Evolutionary conservation across 2,797 vertebrate species (phyloP).

Genomic region (Amniataba percoides): DNA sequence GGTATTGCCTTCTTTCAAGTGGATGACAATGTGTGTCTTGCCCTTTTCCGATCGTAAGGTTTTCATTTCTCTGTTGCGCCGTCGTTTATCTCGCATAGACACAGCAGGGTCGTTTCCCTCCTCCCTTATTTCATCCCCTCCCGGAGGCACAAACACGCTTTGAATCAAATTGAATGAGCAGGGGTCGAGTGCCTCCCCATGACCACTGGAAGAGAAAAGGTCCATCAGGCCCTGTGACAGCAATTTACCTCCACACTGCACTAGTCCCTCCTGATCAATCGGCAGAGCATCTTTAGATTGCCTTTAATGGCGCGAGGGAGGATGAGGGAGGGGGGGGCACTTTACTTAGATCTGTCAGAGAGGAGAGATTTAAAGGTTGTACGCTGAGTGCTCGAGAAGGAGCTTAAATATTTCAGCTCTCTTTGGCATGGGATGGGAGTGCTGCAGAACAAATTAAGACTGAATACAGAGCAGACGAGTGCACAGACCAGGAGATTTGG

Average conservation of each 20-base stretch:
- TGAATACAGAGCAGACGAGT: conserved; percentile 47
- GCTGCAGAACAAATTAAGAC: conserved; percentile 67
- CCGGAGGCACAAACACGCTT: conserved; percentile 61
- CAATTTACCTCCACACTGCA: conserved; percentile 72
- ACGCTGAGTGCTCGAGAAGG: conserved; percentile 65
- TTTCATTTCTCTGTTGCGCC: conserved; percentile 16
- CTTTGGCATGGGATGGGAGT: conserved; percentile 54
- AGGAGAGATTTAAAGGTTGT: conserved; percentile 68
- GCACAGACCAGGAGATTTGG: conserved; percentile 53
- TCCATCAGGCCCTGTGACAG: conserved; percentile 72
- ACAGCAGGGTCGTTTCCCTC: conserved; percentile 47
- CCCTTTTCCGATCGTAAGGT: conserved; percentile 17
- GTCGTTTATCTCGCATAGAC: conserved; percentile 45
- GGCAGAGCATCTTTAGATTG: conserved; percentile 75
- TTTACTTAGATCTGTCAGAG: conserved; percentile 65
- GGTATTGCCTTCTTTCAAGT: background rate
- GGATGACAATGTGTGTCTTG: conserved; percentile 33
- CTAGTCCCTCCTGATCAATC: conserved; percentile 74
- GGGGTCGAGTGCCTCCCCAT: conserved; percentile 56
- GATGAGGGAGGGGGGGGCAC: conserved; percentile 15
- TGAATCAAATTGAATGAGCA: conserved; percentile 71
- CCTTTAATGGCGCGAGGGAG: conserved; percentile 71
- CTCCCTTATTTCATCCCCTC: conserved; percentile 44
- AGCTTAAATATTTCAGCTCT: conserved; percentile 67
- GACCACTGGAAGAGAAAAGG: conserved; percentile 70